Evolutionary conservation across 2,888 invertebrate genomes (phyloP), one percentile per base, ranked within the genome.

Genomic region (Harpagoxenus sublaevis): DNA sequence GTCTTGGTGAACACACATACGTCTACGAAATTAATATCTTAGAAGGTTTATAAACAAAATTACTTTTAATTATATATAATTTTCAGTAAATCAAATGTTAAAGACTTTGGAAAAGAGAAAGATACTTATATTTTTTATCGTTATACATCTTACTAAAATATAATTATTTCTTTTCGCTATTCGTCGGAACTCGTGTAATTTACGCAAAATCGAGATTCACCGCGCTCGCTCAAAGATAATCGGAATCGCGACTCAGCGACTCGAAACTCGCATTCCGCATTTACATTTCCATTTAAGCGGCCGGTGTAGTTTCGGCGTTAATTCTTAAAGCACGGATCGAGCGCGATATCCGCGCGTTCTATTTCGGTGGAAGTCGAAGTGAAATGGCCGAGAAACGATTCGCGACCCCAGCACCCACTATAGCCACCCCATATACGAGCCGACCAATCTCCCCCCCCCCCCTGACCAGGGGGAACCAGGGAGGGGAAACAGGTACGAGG

Each of bases 331-430:
- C 71, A 70, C 79, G 77, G 84, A 86, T 90, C 87, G 89, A 74
- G 87, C 83, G 77, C 79, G 91, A 89, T 88, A 86, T 86, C 88
- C 87, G 85, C 85, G 90, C 86, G 90, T 90, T 90, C 90, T 88
- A 90, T 89, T 89, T 89, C 88, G 83, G 84, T 74, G 89, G 83
- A 85, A 81, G 88, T 74, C 85, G 90, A 87, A 87, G 84, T 87
- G 90, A 88, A 90, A 90, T 83, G 90, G 88, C 82, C 87, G 89
- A 90, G 88, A 84, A 90, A 88, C 89, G 90, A 89, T 87, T 90
- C 89, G 90, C 92, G 90, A 91, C 91, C 91, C 91, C 89, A 84
- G 86, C 89, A 87, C 86, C 86, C 73, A 86, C 89, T 85, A 74
- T 78, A 70, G 35, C 82, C 85, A 85, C 85, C 83, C 68, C 60